Base-by-base conservation (phyloP, 2,888 invertebrate species). In the Cabera pusaria region DNA sequence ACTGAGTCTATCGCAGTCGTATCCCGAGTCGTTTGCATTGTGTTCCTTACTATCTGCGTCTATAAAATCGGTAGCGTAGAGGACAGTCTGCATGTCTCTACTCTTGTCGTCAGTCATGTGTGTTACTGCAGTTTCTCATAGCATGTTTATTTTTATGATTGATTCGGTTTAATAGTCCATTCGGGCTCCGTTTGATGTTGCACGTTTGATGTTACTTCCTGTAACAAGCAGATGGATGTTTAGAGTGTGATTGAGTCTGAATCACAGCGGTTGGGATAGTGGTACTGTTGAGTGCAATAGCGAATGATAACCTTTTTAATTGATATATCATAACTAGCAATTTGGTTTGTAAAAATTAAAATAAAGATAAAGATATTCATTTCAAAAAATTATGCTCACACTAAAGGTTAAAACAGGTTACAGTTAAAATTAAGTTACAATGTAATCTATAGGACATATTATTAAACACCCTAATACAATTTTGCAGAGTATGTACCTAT, bases 141-240 rank as follows among this genome's bases (percentile, higher is more conserved):
- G 76, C 84, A 85, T 86, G 81, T 83, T 86, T 83, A 79, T 81
- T 83, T 84, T 83, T 84, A 84, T 83, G 80, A 78, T 83, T 80
- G 77, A 72, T 80, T 81, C 73, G 74, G 65, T 77, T 77, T 76
- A 77, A 81, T 79, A 68, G 72, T 59, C 57, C 56, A 68, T 47
- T 49, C 32, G 39, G 45, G 40, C 32, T 32, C 27, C 34, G 23
- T 56, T 56, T 56, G 56, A 56, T 49, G 53, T 35, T 33, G 28
- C 22, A 20, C 49, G 24, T 52, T 52, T 52, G 52, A 52, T 47
- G 44, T 52, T 31, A 51, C 43, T 56, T 53, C 56, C 56, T 56
- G 56, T 52, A 56, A 56, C 56, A 56, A 52, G 38, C 46, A 44
- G 51, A 48, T 44, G 45, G 32, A 35, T 33, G 28, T 29, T 48